Percentiles rank a stretch among this genome's conserved stretches.
These are phyloP conservation scores for Drosophila phalerata DNA, from an alignment of 2,888 invertebrate species.

Conservation along the genomic window DNA sequence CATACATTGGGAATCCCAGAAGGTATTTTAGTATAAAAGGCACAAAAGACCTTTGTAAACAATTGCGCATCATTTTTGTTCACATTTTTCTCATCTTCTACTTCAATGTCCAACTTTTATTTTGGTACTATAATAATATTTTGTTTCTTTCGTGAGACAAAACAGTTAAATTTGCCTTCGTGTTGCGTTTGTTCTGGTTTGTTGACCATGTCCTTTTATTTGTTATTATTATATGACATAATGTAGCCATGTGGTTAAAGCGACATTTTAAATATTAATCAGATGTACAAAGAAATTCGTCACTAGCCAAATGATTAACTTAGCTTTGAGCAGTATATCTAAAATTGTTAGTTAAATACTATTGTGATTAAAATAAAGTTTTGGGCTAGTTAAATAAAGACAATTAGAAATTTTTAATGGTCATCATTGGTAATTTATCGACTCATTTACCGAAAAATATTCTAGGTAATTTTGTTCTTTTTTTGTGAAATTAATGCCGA, in stretches of 20 bases:
- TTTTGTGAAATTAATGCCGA: too few relatives aligned
- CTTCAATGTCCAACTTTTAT: conserved; percentile 35
- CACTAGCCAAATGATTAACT: too few relatives aligned
- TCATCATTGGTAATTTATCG: too few relatives aligned
- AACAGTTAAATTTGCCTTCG: conserved; percentile 33
- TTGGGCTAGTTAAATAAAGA: not conserved
- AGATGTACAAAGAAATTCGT: not conserved
- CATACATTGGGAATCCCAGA: conserved; percentile 5
- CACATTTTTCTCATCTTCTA: conserved; percentile 4
- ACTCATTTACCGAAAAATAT: too few relatives aligned
- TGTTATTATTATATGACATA: not conserved
- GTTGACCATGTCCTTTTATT: conserved; percentile 10
- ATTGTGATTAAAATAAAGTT: not conserved
- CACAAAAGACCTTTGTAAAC: conserved; percentile 20
- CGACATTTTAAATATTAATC: conserved; percentile 9
- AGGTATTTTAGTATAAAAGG: conserved; percentile 18
- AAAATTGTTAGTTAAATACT: not conserved
- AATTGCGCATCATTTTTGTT: conserved; percentile 31
- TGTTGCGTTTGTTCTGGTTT: conserved; percentile 21
- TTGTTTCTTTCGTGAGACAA: conserved; percentile 36
- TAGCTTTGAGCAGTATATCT: too few relatives aligned
- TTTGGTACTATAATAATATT: conserved; percentile 28
- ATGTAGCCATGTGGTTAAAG: conserved; percentile 4
- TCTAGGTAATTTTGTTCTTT: too few relatives aligned
- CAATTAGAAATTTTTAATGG: too few relatives aligned